Base-by-base conservation (phyloP, 2,113 vertebrate genomes). In the Catharus minimus region DNA sequence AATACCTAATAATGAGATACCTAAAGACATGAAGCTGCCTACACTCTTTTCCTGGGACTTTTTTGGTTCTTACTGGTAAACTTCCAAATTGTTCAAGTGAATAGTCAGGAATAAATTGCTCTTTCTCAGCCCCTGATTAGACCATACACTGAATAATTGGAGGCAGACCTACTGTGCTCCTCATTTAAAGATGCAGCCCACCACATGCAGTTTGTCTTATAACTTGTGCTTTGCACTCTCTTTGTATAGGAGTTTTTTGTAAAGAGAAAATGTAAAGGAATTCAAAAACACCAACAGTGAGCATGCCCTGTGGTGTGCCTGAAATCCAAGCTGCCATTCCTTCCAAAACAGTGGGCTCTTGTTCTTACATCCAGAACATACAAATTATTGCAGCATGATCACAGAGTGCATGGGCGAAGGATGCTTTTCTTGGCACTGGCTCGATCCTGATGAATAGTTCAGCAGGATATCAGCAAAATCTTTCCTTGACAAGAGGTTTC, bases 51-150 rank as follows among this genome's bases (percentile, higher is more conserved):
- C 55, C 90, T 82, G 62, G 92, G 74, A 88, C 80, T 89, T 93
- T 68, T 94, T 84, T 86, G 90, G 71, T 82, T 84, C 86, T 62
- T 75, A 58, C 81, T 87, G 81, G 90, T 94, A 84, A 92, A 93
- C 43, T 90, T 86, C 81, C 93, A 95, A 73, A 89, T 79, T 85
- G 46, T 47, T 87, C 83, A 75, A 93, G 71, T 86, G 86, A 90
- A 88, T 90, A 94, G 32, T 43, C 60, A 89, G 62, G 81, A 95
- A 93, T 82, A 77, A 95, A 93, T 82, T 94, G 88, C 50, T 90
- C 62, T 81, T 89, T 91, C 86, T 72, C 84, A 79, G 81, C 33
- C 61, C 62, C 43, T 68, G 80, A 90, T 92, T 82, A 89, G 62
- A 88, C 46, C 5, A 4, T 78, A 79, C 43, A 61, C 38, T 58